Conservation (phyloP, 2,888 invertebrate species). For the Agrochola lychnidis region DNA sequence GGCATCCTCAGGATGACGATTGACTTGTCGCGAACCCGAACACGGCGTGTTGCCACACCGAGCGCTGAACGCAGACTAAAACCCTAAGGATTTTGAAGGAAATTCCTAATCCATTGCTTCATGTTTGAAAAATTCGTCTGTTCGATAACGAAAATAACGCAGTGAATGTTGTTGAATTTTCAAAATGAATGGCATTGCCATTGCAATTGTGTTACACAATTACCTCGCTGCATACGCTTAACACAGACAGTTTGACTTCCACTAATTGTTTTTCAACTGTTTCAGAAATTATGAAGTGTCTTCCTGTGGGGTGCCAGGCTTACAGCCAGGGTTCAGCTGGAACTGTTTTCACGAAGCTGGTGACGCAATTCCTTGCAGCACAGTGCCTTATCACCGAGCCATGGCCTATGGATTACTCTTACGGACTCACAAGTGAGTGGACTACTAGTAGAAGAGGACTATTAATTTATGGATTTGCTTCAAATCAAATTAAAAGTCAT, state of each 20-base stretch:
- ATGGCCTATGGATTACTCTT: constrained; percentile 80
- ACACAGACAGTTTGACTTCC: neutral
- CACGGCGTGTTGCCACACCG: no score
- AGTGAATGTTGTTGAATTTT: neutral
- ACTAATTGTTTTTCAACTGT: neutral
- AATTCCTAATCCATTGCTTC: neutral
- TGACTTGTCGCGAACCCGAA: no score
- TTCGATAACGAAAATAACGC: neutral
- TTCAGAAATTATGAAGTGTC: constrained; percentile 74
- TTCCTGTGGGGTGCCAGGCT: constrained; percentile 73
- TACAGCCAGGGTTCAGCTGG: constrained; percentile 78
- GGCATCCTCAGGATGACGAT: no score
- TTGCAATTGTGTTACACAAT: neutral
- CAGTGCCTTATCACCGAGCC: constrained; percentile 82
- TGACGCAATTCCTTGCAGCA: constrained; percentile 81
- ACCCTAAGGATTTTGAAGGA: neutral
- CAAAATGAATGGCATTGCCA: neutral
- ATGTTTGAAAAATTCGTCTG: neutral
- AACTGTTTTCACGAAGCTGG: constrained; percentile 74
- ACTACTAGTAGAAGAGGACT: no score
- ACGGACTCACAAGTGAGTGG: constrained; percentile 76
- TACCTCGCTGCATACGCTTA: neutral
- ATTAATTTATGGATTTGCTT: no score
- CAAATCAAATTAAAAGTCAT: no score
- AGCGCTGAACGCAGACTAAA: no score